phyloP scores from a whole-genome alignment of 2,797 vertebrate genomes.

The Hephaestus fuliginosus region DNA sequence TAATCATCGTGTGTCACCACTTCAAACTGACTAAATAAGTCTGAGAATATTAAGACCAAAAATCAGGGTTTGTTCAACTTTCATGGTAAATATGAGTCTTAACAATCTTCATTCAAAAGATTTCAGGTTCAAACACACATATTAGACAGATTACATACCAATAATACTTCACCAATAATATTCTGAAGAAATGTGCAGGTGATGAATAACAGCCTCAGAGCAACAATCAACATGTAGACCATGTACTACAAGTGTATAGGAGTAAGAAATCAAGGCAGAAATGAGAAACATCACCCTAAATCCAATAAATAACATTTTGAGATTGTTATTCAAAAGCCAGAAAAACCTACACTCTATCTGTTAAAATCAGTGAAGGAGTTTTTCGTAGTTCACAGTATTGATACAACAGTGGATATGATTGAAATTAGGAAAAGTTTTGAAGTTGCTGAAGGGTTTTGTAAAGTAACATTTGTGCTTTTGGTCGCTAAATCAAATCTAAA shows the following conservation, averaged over 20 bases:
- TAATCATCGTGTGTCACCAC: constrained; percentile 12
- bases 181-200: constrained; percentile 3
- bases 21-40: constrained; percentile 20
- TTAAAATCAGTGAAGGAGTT: constrained; percentile 12
- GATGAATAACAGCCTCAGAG: constrained; percentile 29
- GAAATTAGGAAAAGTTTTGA: constrained; percentile 25
- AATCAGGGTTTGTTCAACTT: constrained; percentile 17
- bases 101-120: constrained; percentile 34
- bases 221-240: constrained; percentile 20
- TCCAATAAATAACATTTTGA: constrained; percentile 16
- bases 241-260: not conserved
- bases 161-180: constrained; percentile 6
- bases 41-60: constrained; percentile 15
- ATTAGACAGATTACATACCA: constrained; percentile 3
- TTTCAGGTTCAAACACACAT: constrained; percentile 24
- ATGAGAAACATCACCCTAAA: constrained; percentile 25
- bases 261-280: constrained; percentile 35
- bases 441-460: constrained; percentile 9
- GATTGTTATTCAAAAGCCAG: constrained; percentile 47
- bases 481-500: constrained; percentile 39
- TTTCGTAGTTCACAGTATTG: constrained; percentile 46
- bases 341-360: not conserved
- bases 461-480: constrained; percentile 39
- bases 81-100: constrained; percentile 7
- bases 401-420: constrained; percentile 27